Base-by-base conservation (phyloP, 2,888 invertebrate species). In the Dasysyrphus tricinctus region DNA sequence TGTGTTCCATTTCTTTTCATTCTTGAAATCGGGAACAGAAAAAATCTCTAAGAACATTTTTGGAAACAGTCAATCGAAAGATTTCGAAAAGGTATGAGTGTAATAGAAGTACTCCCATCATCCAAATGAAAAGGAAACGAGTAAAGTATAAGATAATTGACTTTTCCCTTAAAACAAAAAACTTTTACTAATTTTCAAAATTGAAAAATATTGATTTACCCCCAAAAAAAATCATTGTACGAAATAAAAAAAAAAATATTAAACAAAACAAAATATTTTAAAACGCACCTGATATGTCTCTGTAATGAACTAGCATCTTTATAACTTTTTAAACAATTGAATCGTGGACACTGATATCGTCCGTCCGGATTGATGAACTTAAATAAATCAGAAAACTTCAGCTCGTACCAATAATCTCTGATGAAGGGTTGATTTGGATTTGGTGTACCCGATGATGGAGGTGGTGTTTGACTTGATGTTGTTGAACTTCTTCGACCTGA, bases 301-400 rank as follows among this genome's bases (percentile, higher is more conserved):
- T 93, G 93, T 89, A 93, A 90, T 88, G 93, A 93, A 90, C 93
- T 93, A 89, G 93, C 93, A 90, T 93, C 93, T 90, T 93, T 93
- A 89, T 93, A 93, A 89, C 92, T 93, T 91, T 93, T 93, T 88
- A 91, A 90, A 90, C 93, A 93, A 91, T 92, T 92, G 78, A 90
- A 90, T 88, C 93, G 91, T 86, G 93, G 93, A 90, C 93, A 93
- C 89, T 92, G 92, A 90, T 93, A 93, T 81, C 93, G 91, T 89
- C 93, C 93, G 88, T 93, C 92, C 57, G 91, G 91, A 91, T 93
- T 93, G 79, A 93, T 92, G 86, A 93, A 92, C 88, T 93, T 93
- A 88, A 92, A 92, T 88, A 93, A 89, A 90, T 93, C 93, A 87
- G 93, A 93, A 90, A 93, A 93, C 89, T 93, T 93, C 88, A 93